Evolutionary conservation across 2,113 vertebrate genomes (phyloP).

Genomic region (Channa maculata): DNA sequence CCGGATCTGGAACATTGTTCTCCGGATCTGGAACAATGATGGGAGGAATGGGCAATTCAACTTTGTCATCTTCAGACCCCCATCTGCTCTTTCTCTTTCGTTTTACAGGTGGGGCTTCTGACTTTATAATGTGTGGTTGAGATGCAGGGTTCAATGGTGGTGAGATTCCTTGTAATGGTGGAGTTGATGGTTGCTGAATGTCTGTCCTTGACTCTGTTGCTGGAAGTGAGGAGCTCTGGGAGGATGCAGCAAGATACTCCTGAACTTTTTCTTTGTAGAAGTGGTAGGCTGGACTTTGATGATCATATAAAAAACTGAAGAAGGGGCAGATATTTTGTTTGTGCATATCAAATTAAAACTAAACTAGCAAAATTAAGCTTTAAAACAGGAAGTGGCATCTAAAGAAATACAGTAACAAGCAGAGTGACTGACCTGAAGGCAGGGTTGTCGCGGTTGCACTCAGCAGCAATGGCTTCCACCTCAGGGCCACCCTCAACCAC

Average conservation of each 20-base stretch:
- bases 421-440: conserved; percentile 87
- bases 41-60: conserved; percentile 83
- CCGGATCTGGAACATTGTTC: conserved; percentile 62
- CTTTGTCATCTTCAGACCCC: conserved; percentile 94
- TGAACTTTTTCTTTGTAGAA: conserved; percentile 91
- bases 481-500: conserved; percentile 94
- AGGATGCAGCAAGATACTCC: conserved; percentile 85
- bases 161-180: conserved; percentile 8
- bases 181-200: conserved; percentile 59
- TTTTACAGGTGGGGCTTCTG: conserved; percentile 77
- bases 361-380: too few species aligned
- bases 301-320: conserved; percentile 91
- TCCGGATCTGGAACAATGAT: conserved; percentile 74
- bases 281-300: conserved; percentile 87
- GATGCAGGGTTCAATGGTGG: conserved; percentile 64
- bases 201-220: conserved; percentile 10
- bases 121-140: conserved; percentile 11
- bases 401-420: not conserved
- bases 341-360: not conserved
- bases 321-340: not conserved
- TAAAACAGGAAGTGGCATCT: not conserved
- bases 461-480: conserved; percentile 92
- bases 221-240: conserved; percentile 28
- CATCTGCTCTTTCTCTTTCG: conserved; percentile 96
- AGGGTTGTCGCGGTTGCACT: conserved; percentile 91